Percentiles rank a stretch among this genome's conserved stretches.
Evolutionary conservation across 2,113 vertebrate species (phyloP).

Genomic region (Platichthys flesus): DNA sequence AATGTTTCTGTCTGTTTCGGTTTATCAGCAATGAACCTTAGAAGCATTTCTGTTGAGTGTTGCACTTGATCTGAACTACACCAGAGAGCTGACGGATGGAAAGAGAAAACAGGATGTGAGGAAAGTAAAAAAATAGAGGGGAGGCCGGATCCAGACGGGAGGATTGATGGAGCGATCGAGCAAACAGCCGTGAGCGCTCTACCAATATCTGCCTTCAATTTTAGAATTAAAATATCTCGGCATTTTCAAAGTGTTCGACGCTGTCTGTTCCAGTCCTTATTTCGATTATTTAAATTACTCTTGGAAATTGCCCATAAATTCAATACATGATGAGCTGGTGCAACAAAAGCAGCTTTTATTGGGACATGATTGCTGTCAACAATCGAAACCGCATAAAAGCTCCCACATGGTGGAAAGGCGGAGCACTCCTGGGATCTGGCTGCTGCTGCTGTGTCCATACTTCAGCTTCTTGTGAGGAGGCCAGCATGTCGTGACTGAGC

Average conservation of each 20-base stretch:
- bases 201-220: conserved; percentile 44
- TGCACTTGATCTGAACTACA: conserved; percentile 25
- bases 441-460: background rate
- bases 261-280: conserved; percentile 46
- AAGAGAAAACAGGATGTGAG: conserved; percentile 28
- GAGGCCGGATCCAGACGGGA: conserved; percentile 9
- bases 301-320: conserved; percentile 43
- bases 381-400: conserved; percentile 36
- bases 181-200: conserved; percentile 16
- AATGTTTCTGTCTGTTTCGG: conserved; percentile 16
- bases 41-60: conserved; percentile 8
- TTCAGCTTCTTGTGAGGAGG: conserved; percentile 5
- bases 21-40: conserved; percentile 18
- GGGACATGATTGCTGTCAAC: conserved; percentile 48
- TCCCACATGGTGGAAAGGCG: conserved; percentile 21
- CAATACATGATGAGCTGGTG: conserved; percentile 30
- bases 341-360: conserved; percentile 61
- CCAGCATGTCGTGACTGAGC: background rate
- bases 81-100: conserved; percentile 20
- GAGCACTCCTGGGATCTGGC: conserved; percentile 8
- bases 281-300: conserved; percentile 47
- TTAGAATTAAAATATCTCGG: conserved; percentile 35
- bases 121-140: background rate
- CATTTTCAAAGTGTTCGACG: conserved; percentile 29
- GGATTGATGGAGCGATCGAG: conserved; percentile 5